Evolutionary conservation across 1,140 invertebrate species (phyloP), one percentile per base, ranked within the genome.

Genomic region (Ceratosolen fusciceps): DNA sequence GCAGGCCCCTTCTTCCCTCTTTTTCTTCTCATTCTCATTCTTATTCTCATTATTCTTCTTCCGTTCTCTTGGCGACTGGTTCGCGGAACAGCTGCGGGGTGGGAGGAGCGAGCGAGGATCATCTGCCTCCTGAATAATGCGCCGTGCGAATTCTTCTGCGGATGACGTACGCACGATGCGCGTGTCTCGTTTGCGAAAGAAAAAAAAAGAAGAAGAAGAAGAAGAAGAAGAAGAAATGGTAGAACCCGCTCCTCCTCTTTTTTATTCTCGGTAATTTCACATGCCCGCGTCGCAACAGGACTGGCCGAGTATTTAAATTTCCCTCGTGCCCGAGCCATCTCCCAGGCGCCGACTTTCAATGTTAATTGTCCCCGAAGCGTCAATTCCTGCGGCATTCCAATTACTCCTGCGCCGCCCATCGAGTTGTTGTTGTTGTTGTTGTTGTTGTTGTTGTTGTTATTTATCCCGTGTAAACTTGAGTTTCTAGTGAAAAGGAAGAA

Each of bases 161-260:
- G 21, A 49, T 1, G n/a, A 16, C 43, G 14, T 24, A 70, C 34
- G 9, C 31, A 4, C 21, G 72, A 19, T 7, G 62, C 24, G 26
- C 77, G 77, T 72, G 68, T 72, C 39, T 65, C 56, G 68, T 65
- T 72, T 78, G 43, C 77, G 24, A 78, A 72, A 62, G 12, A 65
- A 37, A 4, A 3, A 52, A 9, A 16, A 43, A 12, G n/a, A n/a
- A 78, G 62, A 62, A 21, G 37, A 37, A 4, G 10, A 52, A 9
- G 10, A 43, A 12, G n/a, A n/a, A n/a, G n/a, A n/a, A n/a, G n/a
- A n/a, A n/a, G n/a, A n/a, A n/a, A n/a, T n/a, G 39, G 5, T 43
- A 43, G 39, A 43, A 12, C 39, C 12, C 39, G 39, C 39, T 43
- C 39, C 39, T 43, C 31, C 52, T n/a, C 21, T n/a, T 54, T 9